Base-by-base conservation (phyloP, 35 echinoderm and acorn worm species). In the Acanthaster planci region DNA sequence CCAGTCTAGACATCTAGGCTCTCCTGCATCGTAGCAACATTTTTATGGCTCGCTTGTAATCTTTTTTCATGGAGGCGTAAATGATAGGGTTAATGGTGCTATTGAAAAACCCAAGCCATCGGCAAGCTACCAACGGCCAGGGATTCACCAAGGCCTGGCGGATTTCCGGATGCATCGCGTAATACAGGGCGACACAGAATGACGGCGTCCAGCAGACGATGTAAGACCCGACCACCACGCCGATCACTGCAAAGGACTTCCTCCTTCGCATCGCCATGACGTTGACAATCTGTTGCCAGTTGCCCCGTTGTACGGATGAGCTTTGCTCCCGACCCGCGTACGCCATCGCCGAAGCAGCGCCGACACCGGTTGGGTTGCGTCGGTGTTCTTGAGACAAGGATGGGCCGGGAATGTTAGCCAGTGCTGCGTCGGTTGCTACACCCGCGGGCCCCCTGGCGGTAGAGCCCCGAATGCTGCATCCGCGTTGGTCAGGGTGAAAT, bases 1-100 rank as follows among this genome's bases (percentile, higher is more conserved):
- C 42, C 12, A 6, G 42, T 47, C 4, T 47, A 12, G 4, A 26
- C 14, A 30, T 34, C 30, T 34, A 72, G 34, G 64, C n/a, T 27
- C 7, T 19, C 64, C 64, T 30, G 15, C 64, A 34, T 29, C 34
- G 22, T 7, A 72, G 26, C 26, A 72, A 12, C 15, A 72, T 31
- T 26, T 35, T 72, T 0, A 72, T 31, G 34, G 64, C 64, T 72
- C 29, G 23, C 34, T 34, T 72, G 64, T 72, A 36, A 27, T 68
- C 60, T 68, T 23, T 68, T 27, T 68, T 68, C 22, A 68, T 68
- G 9, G 32, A 68, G 32, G 60, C 60, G 60, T 68, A 68, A 30
- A 68, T 68, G 32, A 72, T 30, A 27, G 64, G 64, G 34, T 72
- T 72, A 26, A 72, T 72, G 26, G 29, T 72, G 64, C 21, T 27